phyloP scores from a whole-genome alignment of 1,140 invertebrate species.

The Druon quercuslanigerum region DNA sequence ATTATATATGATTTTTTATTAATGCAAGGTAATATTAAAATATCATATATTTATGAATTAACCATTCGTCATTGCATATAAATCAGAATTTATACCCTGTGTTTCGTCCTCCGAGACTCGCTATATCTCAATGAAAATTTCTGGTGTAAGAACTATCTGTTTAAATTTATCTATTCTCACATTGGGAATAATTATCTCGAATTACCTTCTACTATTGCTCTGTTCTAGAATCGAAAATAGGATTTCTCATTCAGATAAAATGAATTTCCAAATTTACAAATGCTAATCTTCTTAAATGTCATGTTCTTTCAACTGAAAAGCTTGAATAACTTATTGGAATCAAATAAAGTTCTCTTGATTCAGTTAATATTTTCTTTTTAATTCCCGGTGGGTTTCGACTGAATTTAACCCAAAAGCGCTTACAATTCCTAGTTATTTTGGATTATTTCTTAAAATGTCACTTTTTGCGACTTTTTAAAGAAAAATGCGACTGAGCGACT shows the following conservation, averaged over 20 bases:
- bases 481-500: too few relatives aligned
- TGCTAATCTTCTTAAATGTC: too few relatives aligned
- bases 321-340: too few relatives aligned
- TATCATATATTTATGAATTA: background rate
- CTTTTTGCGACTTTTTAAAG: too few relatives aligned
- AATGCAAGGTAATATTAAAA: background rate
- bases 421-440: too few relatives aligned
- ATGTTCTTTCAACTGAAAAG: too few relatives aligned
- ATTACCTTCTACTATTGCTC: background rate
- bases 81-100: conserved; percentile 14
- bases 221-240: background rate
- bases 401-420: too few relatives aligned
- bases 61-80: background rate
- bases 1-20: too few relatives aligned
- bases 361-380: too few relatives aligned
- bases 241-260: background rate
- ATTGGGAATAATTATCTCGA: conserved; percentile 7
- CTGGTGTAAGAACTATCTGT: conserved; percentile 7
- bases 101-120: background rate
- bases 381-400: too few relatives aligned
- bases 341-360: too few relatives aligned
- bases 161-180: conserved; percentile 20
- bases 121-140: background rate
- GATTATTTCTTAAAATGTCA: too few relatives aligned
- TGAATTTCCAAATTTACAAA: background rate